Evolutionary conservation across 2,888 invertebrate species (phyloP).

Genomic region (Galerucella pusilla): DNA sequence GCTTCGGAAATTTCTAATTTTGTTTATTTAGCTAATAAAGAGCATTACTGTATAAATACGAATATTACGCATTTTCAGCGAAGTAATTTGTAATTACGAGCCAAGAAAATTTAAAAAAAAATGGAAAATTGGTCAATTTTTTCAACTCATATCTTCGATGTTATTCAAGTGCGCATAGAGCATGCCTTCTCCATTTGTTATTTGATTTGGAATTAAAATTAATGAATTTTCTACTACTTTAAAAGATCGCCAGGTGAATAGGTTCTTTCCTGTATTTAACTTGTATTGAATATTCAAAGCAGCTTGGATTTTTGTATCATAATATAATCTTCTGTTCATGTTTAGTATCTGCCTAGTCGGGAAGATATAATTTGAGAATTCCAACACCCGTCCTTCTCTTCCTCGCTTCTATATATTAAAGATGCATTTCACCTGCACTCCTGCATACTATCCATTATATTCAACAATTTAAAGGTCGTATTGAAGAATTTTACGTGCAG

Average conservation of each 20-base stretch:
- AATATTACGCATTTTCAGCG: no score
- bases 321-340: constrained; percentile 13
- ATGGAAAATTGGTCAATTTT: no score
- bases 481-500: not conserved
- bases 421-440: constrained; percentile 43
- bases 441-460: constrained; percentile 7
- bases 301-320: constrained; percentile 24
- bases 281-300: constrained; percentile 24
- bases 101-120: no score
- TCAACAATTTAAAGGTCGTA: not conserved
- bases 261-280: not conserved
- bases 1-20: no score
- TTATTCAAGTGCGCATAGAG: no score
- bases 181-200: no score
- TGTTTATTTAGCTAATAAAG: no score
- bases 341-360: constrained; percentile 23
- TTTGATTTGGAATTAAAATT: no score
- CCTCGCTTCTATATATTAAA: not conserved
- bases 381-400: constrained; percentile 8
- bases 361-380: constrained; percentile 36
- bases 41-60: no score
- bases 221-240: not conserved
- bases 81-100: no score
- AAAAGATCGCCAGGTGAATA: constrained; percentile 13
- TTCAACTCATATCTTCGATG: no score